These are phyloP conservation scores for Tipula unca DNA, from an alignment of 2,888 invertebrate species.

Conservation along the genomic window DNA sequence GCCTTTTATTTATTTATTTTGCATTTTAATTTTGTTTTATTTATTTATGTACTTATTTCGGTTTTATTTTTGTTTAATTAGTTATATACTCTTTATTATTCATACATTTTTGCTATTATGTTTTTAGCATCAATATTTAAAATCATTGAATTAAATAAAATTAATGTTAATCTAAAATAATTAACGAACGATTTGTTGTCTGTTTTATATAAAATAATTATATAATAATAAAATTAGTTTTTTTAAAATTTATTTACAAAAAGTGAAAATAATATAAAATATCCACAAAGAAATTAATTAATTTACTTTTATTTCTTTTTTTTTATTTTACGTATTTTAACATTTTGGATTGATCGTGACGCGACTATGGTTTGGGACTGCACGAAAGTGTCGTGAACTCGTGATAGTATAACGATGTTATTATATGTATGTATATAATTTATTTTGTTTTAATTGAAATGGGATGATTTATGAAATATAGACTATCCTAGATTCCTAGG, in stretches of 20 bases:
- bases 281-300: neutral
- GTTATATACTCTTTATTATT: neutral
- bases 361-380: neutral
- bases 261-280: neutral
- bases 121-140: neutral
- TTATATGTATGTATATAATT: too few relatives aligned
- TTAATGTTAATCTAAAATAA: neutral
- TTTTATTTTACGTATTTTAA: neutral
- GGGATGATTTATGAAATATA: too few relatives aligned
- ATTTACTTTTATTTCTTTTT: neutral
- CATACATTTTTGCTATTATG: neutral
- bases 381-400: neutral
- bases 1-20: neutral
- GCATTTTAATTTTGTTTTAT: neutral
- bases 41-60: neutral
- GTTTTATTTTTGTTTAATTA: neutral
- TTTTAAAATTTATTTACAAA: neutral
- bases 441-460: too few relatives aligned
- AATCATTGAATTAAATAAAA: neutral
- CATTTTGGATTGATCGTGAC: neutral
- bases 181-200: neutral
- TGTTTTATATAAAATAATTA: neutral
- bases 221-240: neutral
- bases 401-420: too few relatives aligned
- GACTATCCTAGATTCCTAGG: too few relatives aligned